These are phyloP conservation scores for Apus apus DNA, from an alignment of 2,113 vertebrate genomes.

Conservation along the genomic window DNA sequence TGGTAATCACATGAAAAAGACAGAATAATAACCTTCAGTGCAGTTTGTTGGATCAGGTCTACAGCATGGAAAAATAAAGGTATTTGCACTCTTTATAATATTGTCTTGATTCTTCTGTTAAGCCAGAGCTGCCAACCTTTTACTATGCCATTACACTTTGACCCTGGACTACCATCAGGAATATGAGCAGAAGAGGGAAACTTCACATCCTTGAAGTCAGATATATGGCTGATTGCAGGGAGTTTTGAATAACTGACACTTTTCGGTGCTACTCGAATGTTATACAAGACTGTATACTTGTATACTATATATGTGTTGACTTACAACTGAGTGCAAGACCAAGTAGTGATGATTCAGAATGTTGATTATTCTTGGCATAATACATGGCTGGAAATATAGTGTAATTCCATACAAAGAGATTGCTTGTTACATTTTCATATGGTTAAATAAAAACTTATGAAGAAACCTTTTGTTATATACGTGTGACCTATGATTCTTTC, in stretches of 20 bases:
- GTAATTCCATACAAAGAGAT: not conserved
- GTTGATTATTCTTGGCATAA: not conserved
- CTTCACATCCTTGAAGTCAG: not conserved
- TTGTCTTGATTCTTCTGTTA: not conserved
- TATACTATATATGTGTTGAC: too few species aligned
- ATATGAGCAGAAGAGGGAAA: not conserved
- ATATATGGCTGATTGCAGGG: not conserved
- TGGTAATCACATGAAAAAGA: not conserved
- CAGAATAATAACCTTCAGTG: not conserved
- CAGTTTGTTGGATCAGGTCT: not conserved
- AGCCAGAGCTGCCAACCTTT: not conserved
- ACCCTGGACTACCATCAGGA: not conserved
- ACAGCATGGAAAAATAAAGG: not conserved
- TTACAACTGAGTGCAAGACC: not conserved
- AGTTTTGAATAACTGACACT: not conserved
- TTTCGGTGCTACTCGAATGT: not conserved
- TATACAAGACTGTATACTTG: too few species aligned
- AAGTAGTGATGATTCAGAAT: not conserved
- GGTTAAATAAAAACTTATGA: not conserved
- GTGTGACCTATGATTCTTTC: not conserved
- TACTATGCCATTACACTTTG: fast-evolving
- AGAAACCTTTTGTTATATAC: not conserved
- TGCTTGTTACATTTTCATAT: not conserved
- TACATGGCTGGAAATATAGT: not conserved
- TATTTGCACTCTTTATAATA: not conserved